Evolutionary conservation across 2,888 invertebrate genomes (phyloP).

Genomic region (Cephus runcator): DNA sequence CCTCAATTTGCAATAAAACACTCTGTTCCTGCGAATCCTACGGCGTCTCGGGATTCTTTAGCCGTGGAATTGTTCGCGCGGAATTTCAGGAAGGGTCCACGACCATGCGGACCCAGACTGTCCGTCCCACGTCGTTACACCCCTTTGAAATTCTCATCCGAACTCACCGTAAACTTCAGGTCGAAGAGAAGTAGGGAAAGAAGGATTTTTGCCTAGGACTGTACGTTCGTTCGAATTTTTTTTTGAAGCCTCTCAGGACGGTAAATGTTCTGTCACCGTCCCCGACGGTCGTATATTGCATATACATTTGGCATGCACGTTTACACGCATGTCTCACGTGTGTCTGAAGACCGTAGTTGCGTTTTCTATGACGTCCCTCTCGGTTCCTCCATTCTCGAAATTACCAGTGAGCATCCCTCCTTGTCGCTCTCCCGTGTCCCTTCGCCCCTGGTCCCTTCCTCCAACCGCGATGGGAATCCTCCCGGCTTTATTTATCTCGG

Average conservation of each 20-base stretch:
- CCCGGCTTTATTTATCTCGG: conserved; percentile 38
- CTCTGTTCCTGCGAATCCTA: conserved; percentile 1
- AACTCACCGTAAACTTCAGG: background rate
- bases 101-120: conserved; percentile 1
- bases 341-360: background rate
- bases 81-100: background rate
- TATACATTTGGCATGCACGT: background rate
- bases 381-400: background rate
- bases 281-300: background rate
- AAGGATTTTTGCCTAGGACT: background rate
- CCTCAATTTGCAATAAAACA: conserved; percentile 61
- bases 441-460: background rate
- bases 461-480: background rate
- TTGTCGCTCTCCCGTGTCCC: background rate
- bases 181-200: background rate
- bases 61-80: background rate
- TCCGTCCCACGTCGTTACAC: background rate
- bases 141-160: background rate
- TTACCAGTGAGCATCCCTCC: background rate
- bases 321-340: background rate
- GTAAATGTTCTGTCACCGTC: background rate
- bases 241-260: background rate
- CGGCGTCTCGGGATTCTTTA: conserved; percentile 1
- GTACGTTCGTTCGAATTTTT: background rate
- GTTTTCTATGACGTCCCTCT: background rate